Evolutionary conservation across 2,888 invertebrate genomes (phyloP), one percentile per base, ranked within the genome.

Genomic region (Noctuana brunneofusca): DNA sequence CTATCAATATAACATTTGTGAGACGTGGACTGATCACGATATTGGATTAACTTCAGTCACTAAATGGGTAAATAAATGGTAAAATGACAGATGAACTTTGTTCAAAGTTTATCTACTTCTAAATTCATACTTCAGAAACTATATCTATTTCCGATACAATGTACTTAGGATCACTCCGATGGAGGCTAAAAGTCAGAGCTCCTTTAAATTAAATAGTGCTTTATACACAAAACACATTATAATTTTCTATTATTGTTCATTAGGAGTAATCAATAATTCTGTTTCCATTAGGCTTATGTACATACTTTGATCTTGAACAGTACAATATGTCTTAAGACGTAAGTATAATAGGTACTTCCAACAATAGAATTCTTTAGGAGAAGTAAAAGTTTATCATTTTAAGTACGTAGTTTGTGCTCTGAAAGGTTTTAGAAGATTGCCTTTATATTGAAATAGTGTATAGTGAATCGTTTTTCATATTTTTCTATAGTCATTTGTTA

Each of bases 401-500:
- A 59, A 38, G 38, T 8, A 3, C 41, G 41, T 20, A 30, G 22
- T 4, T 30, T 43, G 8, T 16, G 5, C 48, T 46, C 16, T n/a
- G 35, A 54, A 63, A 54, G 16, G 24, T 35, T 46, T 27, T 27
- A 60, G 27, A n/a, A 49, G 27, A 58, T 57, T 22, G 32, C 43
- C 41, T 5, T 52, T 20, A 24, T 54, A 54, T 12, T 27, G 18
- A 46, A 24, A 60, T 60, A 53, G 22, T 59, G 41, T 54, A 32
- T 43, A 48, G 16, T 43, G n/a, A 54, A 12, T 20, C 53, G 53
- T 54, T 54, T 16, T 48, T 55, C 60, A 60, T 24, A 48, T 32
- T 54, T 35, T 60, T 48, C 54, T 48, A 35, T 38, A 38, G 48
- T 27, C 53, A 54, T 38, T 38, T 35, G 35, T 60, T 54, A 60